Evolutionary conservation across 1,140 invertebrate species (phyloP).

Genomic region (Asobara japonica): DNA sequence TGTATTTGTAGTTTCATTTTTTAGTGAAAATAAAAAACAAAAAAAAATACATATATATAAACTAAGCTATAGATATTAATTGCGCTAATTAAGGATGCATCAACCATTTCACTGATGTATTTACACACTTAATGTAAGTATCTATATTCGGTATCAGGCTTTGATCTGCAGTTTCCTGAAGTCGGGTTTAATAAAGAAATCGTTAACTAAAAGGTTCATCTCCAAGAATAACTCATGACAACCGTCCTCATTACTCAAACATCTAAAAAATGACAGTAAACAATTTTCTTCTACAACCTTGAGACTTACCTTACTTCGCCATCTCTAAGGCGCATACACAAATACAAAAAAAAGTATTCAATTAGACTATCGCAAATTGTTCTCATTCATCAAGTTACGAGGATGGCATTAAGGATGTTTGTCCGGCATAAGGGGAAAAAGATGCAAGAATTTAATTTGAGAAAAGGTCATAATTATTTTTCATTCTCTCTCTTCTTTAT

Average conservation of each 20-base stretch:
- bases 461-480: no score
- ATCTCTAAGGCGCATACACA: slow-evolving; percentile 62
- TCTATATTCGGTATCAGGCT: no score
- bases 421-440: not conserved
- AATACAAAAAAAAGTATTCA: slow-evolving; percentile 43
- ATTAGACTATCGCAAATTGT: slow-evolving; percentile 1
- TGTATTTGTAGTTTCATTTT: no score
- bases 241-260: not conserved
- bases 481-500: no score
- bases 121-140: no score
- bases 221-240: not conserved
- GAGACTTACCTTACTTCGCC: slow-evolving; percentile 62
- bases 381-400: not conserved
- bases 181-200: not conserved
- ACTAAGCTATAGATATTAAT: no score
- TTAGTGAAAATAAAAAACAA: no score
- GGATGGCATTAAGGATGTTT: not conserved
- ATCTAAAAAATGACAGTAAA: slow-evolving; percentile 21
- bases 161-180: no score
- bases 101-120: no score
- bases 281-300: slow-evolving; percentile 20
- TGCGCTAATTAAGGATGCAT: no score
- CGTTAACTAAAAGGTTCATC: not conserved
- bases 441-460: no score
- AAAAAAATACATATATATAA: no score